Base-by-base conservation (phyloP, 2,797 vertebrate genomes). In the Meriones psammophilus region DNA sequence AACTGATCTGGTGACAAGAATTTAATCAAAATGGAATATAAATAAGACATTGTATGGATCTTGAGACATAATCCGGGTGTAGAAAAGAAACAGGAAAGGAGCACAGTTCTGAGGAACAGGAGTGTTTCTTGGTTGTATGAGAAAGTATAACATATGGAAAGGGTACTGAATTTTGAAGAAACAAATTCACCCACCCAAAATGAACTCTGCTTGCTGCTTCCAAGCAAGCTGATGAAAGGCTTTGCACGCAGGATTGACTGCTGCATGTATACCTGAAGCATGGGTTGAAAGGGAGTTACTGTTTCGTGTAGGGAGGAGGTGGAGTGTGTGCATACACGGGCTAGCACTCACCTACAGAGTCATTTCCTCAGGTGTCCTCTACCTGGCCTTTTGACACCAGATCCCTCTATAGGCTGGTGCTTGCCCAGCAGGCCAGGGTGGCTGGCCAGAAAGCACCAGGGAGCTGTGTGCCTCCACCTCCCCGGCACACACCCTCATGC, bases 101-200 rank as follows among this genome's bases (percentile, higher is more conserved):
- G 36, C 50, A 8, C 2, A 78, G 14, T 80, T 69, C 62, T 87
- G 50, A 66, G 80, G 54, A 96, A 56, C 71, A 89, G 68, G 42
- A 92, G 84, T 10, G 60, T 54, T 86, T 62, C 54, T 74, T 83
- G 20, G 58, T 88, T 89, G 6, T 79, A 15, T 66, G 30, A 89
- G 33, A 73, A 93, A 95, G 94, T 62, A 42, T 28, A 42, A 87
- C 18, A 94, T 92, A 42, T 18, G 60, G 81, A 92, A n/a, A 54
- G 46, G 0, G 88, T 46, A 8, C 85, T 39, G 76, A 83, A 88
- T 66, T 94, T 62, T 86, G 42, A 90, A 77, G 92, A 5, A 18
- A 3, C 69, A 69, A 96, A 97, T n/a, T 14, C 28, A 76, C 42
- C 36, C 88, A 0, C 4, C 54, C 77, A 30, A 64, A 66, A 64